Percentiles rank a stretch among this genome's conserved stretches.
These are phyloP conservation scores for Hermodice carunculata DNA, from an alignment of 2,888 invertebrate species.

Conservation along the genomic window DNA sequence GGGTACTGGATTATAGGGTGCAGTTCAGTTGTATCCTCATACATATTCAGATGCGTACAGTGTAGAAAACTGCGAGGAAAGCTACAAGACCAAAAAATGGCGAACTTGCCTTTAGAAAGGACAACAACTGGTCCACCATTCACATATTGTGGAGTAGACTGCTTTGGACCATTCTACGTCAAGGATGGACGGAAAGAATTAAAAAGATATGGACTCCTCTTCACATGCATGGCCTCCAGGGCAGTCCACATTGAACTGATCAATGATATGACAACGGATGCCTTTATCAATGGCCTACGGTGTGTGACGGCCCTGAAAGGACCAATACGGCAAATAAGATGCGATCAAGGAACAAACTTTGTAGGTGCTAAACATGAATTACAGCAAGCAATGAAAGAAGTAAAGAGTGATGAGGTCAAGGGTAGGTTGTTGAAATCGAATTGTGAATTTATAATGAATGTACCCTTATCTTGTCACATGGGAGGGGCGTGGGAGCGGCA, in stretches of 20 bases:
- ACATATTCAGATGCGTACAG: conserved; percentile 19
- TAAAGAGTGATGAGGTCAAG: conserved; percentile 12
- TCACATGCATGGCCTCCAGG: conserved; percentile 16
- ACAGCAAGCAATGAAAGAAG: conserved; percentile 4
- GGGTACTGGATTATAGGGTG: conserved; percentile 30
- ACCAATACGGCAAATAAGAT: neutral
- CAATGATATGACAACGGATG: conserved; percentile 4
- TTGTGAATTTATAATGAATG: conserved; percentile 36
- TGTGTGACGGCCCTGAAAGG: neutral
- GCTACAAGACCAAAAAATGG: conserved; percentile 27
- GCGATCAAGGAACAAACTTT: conserved; percentile 16
- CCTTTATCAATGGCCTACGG: conserved; percentile 4
- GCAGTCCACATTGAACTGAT: conserved; percentile 12
- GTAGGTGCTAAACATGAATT: conserved; percentile 22
- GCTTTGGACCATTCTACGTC: conserved; percentile 47
- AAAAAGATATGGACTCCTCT: conserved; percentile 46
- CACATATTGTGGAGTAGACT: conserved; percentile 44
- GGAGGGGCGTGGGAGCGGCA: conserved; percentile 50
- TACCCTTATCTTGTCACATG: conserved; percentile 45
- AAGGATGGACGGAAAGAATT: conserved; percentile 46
- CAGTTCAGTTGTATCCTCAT: neutral
- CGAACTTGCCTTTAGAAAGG: conserved; percentile 42
- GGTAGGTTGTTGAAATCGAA: neutral
- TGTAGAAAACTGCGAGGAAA: conserved; percentile 19
- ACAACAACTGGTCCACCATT: conserved; percentile 42